These are phyloP conservation scores for Drosophila mulleri DNA, from an alignment of 2,888 invertebrate species.

Conservation along the genomic window DNA sequence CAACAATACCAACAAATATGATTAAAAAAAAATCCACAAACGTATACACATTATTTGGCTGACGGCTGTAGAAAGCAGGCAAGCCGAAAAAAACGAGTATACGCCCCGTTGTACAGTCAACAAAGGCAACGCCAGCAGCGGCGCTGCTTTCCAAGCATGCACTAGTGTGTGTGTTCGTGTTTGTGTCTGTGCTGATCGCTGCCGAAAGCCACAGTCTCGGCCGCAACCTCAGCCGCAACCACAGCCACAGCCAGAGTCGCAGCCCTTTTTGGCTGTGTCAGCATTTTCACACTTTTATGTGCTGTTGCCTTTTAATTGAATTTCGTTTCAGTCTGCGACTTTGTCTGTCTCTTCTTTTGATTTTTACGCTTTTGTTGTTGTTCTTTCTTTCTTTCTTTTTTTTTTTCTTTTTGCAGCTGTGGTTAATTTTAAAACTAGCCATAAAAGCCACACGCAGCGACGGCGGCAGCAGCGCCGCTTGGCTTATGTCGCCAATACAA, in stretches of 20 bases:
- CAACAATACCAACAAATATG: slow-evolving; percentile 43
- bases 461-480: slow-evolving; percentile 40
- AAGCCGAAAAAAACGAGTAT: slow-evolving; percentile 74
- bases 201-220: slow-evolving; percentile 42
- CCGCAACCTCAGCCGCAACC: slow-evolving; percentile 30
- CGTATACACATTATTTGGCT: slow-evolving; percentile 72
- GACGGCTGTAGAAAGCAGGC: slow-evolving; percentile 70
- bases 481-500: slow-evolving; percentile 68
- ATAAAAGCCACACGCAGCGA: slow-evolving; percentile 72
- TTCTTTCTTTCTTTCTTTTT: neutral
- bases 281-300: slow-evolving; percentile 73
- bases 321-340: slow-evolving; percentile 67
- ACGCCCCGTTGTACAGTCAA: slow-evolving; percentile 78
- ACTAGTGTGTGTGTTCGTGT: slow-evolving; percentile 21
- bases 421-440: slow-evolving; percentile 79
- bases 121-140: slow-evolving; percentile 40
- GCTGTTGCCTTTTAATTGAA: slow-evolving; percentile 77
- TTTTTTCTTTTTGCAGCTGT: slow-evolving; percentile 54
- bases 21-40: slow-evolving; percentile 38
- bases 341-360: slow-evolving; percentile 47
- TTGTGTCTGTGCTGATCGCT: slow-evolving; percentile 49
- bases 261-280: slow-evolving; percentile 63
- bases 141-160: slow-evolving; percentile 16
- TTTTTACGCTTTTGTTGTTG: slow-evolving; percentile 22
- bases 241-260: slow-evolving; percentile 31